Conservation (phyloP, 2,888 invertebrate species). For the Hyles lineata region DNA sequence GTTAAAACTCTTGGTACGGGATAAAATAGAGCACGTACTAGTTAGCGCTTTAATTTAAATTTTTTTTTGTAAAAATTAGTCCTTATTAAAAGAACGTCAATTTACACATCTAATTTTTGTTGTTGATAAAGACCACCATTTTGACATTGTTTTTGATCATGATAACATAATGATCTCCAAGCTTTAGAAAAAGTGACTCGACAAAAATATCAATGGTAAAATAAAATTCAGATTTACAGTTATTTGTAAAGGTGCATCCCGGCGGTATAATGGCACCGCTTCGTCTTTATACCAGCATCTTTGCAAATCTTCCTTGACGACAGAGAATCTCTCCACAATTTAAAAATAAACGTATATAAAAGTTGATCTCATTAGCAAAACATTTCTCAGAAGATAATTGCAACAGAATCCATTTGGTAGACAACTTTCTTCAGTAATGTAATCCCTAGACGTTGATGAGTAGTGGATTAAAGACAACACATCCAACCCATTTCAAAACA, state of each 20-base stretch:
- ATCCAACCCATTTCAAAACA: background rate
- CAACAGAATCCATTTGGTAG: slow-evolving; percentile 29
- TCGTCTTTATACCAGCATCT: background rate
- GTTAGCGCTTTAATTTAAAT: too few relatives aligned
- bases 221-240: background rate
- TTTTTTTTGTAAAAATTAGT: too few relatives aligned
- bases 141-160: too few relatives aligned
- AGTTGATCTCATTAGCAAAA: slow-evolving; percentile 25
- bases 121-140: too few relatives aligned
- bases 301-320: background rate
- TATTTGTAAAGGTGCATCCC: background rate
- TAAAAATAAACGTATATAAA: background rate
- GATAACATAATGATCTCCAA: too few relatives aligned
- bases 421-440: slow-evolving; percentile 31
- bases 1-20: too few relatives aligned
- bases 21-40: too few relatives aligned
- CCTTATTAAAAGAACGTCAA: too few relatives aligned
- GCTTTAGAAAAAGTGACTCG: too few relatives aligned
- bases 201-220: background rate
- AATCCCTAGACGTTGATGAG: slow-evolving; percentile 30
- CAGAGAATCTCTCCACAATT: background rate
- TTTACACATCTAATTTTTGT: too few relatives aligned
- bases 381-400: slow-evolving; percentile 24
- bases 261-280: background rate
- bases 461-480: slow-evolving; percentile 19